These are phyloP conservation scores for Pitangus sulphuratus DNA, from an alignment of 2,797 vertebrate species.

Conservation along the genomic window DNA sequence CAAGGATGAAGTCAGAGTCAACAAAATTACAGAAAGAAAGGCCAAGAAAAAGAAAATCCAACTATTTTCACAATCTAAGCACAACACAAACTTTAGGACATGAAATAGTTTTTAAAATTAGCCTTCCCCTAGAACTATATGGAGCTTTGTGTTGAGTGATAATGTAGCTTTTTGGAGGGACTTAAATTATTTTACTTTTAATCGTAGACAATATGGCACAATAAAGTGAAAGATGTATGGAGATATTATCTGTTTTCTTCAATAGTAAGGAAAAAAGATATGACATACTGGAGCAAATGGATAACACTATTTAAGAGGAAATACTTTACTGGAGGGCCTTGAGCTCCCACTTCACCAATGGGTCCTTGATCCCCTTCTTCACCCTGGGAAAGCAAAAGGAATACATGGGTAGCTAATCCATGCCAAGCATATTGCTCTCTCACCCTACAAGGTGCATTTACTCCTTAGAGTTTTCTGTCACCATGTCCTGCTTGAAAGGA, in stretches of 20 bases:
- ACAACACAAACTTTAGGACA: background rate
- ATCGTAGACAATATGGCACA: background rate
- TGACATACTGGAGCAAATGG: background rate
- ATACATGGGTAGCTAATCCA: background rate
- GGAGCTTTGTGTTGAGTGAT: background rate
- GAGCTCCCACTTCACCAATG: constrained; percentile 87
- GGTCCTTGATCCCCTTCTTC: constrained; percentile 94
- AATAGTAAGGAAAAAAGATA: background rate
- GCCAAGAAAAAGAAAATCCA: background rate
- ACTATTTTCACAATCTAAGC: background rate
- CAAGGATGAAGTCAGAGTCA: background rate
- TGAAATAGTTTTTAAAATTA: background rate
- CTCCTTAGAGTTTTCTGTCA: background rate
- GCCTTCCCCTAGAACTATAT: background rate
- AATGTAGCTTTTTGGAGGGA: background rate
- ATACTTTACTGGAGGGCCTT: constrained; percentile 91
- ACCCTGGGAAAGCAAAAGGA: constrained; percentile 79
- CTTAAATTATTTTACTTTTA: background rate
- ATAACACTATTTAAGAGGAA: constrained; percentile 50
- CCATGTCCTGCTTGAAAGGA: background rate
- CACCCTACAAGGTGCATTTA: background rate
- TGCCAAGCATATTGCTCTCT: background rate
- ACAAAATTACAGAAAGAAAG: background rate
- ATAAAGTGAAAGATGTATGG: background rate
- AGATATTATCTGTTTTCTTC: background rate